Evolutionary conservation across 2,113 vertebrate species (phyloP).

Genomic region (Bambusicola thoracicus): DNA sequence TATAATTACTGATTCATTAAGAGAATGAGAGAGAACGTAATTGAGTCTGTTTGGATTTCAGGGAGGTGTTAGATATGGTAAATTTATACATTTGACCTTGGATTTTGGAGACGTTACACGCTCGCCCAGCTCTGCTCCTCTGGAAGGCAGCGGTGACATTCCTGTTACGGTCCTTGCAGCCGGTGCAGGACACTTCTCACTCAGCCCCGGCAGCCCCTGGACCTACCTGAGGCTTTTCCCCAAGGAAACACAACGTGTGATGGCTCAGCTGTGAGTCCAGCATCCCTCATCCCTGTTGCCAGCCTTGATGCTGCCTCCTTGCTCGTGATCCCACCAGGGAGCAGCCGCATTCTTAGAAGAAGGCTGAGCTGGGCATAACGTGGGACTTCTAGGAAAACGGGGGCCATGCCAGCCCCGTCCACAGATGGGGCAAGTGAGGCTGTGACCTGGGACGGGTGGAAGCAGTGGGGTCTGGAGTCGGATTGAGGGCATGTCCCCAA

Average conservation of each 20-base stretch:
- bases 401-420: fast-evolving
- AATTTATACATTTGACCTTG: constrained; percentile 4
- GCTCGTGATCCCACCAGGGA: neutral
- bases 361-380: neutral
- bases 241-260: neutral
- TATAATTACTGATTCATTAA: constrained; percentile 70
- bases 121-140: neutral
- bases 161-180: neutral
- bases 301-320: neutral
- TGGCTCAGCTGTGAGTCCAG: neutral
- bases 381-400: neutral
- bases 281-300: neutral
- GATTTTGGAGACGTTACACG: neutral
- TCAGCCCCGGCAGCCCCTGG: too few species aligned
- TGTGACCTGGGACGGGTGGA: neutral
- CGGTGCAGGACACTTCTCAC: neutral
- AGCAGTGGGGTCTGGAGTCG: neutral
- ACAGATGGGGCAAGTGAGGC: neutral
- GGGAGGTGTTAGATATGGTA: constrained; percentile 31
- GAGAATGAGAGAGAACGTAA: constrained; percentile 37
- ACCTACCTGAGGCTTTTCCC: neutral
- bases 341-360: neutral
- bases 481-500: neutral
- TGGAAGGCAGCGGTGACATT: neutral
- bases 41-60: constrained; percentile 56